Evolutionary conservation across 2,113 vertebrate species (phyloP).

Genomic region (Agapornis roseicollis): DNA sequence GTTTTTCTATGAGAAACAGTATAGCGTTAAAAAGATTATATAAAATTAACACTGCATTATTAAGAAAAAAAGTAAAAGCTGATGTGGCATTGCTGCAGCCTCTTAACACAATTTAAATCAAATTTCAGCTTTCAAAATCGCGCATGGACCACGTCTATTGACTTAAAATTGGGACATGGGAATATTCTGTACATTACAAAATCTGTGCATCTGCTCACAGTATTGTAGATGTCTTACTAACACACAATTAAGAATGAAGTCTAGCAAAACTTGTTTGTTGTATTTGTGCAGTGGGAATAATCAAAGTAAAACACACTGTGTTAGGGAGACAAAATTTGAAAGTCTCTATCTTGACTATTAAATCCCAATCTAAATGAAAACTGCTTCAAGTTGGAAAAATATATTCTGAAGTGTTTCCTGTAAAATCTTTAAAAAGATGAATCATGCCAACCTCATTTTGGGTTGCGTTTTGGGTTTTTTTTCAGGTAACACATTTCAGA

Average conservation of each 20-base stretch:
- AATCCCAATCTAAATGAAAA: background rate
- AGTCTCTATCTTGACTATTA: background rate
- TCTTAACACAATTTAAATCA: background rate
- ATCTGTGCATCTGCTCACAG: background rate
- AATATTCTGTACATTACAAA: background rate
- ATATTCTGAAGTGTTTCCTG: background rate
- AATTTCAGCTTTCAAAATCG: background rate
- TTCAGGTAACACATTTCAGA: background rate
- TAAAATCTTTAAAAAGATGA: background rate
- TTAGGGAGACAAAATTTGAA: background rate
- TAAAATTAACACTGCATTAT: background rate
- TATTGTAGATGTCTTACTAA: background rate
- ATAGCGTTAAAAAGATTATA: background rate
- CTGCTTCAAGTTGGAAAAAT: background rate
- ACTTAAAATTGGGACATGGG: background rate
- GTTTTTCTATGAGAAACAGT: background rate
- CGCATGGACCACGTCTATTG: background rate
- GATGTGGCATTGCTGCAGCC: background rate
- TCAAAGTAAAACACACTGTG: background rate
- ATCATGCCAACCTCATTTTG: background rate
- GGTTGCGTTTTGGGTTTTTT: background rate
- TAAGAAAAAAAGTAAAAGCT: background rate
- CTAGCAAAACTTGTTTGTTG: background rate
- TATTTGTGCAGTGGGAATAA: background rate
- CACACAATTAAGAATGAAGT: background rate